Base-by-base conservation (phyloP, 1,140 invertebrate species). In the Heliconius himera region DNA sequence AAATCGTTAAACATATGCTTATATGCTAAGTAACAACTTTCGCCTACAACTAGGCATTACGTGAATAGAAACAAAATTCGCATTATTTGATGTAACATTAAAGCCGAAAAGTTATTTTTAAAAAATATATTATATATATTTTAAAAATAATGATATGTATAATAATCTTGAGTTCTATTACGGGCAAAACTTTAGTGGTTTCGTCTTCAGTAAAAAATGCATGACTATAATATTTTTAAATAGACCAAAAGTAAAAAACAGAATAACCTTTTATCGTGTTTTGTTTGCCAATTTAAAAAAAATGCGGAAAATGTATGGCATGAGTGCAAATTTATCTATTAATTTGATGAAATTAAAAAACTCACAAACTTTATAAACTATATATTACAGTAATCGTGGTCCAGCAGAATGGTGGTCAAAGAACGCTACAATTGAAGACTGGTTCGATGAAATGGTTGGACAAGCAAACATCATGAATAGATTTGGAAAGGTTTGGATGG, bases 401-500 rank as follows among this genome's bases (percentile, higher is more conserved):
- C 97, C 97, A 13, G 97, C 97, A 91, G 95, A 97, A 79, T 98
- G 97, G 97, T 98, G 97, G 97, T 96, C 96, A 0, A 95, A 96
- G 79, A 98, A 98, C 89, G 97, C 97, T 1, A 98, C 97, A 3
- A 96, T 98, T 73, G 97, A 98, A 89, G 97, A 98, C 87, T 98
- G 97, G 97, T 98, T 98, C 81, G 97, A 98, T 88, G 98, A 98
- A 95, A 98, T 98, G 96, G 97, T 98, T 13, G 98, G 98, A 1
- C 96, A 98, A 89, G 97, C 97, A 1, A 98, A 98, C 89, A 97
- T 98, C 71, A 96, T 98, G 26, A 97, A 98, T 83, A 96, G 96
- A 88, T 98, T 97, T 91, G 96, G 96, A 18, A 96, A 96, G 78
- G 96, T 98, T 13, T 95, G 96, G 80, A 96, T 98, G 95, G 96